Evolutionary conservation across 2,113 vertebrate species (phyloP).

Genomic region (Psophia crepitans): DNA sequence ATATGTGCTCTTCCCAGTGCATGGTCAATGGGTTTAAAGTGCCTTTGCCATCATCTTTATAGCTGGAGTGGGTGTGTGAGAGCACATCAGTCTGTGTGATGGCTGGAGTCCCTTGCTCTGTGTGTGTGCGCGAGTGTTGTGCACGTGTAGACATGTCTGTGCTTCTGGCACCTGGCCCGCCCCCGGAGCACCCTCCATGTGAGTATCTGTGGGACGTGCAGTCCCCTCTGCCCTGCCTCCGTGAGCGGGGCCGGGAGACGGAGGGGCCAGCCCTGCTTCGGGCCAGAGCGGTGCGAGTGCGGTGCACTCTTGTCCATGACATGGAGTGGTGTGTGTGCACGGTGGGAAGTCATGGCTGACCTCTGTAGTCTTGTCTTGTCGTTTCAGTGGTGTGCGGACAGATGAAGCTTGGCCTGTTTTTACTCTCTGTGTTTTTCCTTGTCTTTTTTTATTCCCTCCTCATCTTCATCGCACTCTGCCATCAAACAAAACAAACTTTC

Average conservation of each 20-base stretch:
- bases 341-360: conserved; percentile 56
- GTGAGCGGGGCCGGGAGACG: neutral
- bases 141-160: neutral
- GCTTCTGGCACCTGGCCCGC: neutral
- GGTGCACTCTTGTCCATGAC: neutral
- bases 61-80: neutral
- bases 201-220: neutral
- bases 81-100: neutral
- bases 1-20: neutral
- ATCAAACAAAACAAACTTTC: conserved; percentile 92
- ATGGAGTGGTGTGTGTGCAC: conserved; percentile 26
- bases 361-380: conserved; percentile 78
- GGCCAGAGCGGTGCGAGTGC: neutral
- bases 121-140: neutral
- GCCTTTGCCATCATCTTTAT: conserved; percentile 30
- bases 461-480: conserved; percentile 93
- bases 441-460: conserved; percentile 88
- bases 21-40: conserved; percentile 38
- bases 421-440: conserved; percentile 99
- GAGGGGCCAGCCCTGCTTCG: neutral
- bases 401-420: conserved; percentile 96
- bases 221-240: conserved; percentile 10
- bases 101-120: neutral
- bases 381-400: conserved; percentile 84
- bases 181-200: neutral